phyloP scores from a whole-genome alignment of 2,888 invertebrate genomes.

The Cosmopolites sordidus region DNA sequence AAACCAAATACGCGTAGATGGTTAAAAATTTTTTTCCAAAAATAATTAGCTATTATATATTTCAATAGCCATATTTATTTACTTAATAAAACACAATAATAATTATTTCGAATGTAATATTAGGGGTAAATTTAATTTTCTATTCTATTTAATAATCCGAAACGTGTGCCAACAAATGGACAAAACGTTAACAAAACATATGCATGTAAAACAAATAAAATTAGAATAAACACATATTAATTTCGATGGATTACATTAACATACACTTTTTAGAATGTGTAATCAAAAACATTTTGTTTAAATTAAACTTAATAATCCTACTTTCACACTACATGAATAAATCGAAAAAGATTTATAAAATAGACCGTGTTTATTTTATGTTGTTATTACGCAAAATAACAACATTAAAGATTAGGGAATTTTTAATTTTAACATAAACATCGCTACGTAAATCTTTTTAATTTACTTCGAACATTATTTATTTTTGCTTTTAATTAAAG shows the following conservation, averaged over 20 bases:
- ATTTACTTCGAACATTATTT: slow-evolving; percentile 16
- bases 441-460: slow-evolving; percentile 13
- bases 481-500: slow-evolving; percentile 14
- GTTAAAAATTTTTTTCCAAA: slow-evolving; percentile 17
- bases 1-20: slow-evolving; percentile 19
- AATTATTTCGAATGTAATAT: slow-evolving; percentile 29
- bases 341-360: slow-evolving; percentile 22
- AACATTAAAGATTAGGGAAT: slow-evolving; percentile 15
- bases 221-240: slow-evolving; percentile 31
- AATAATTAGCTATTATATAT: slow-evolving; percentile 27
- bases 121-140: slow-evolving; percentile 31
- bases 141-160: slow-evolving; percentile 31
- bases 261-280: slow-evolving; percentile 27
- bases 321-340: slow-evolving; percentile 19
- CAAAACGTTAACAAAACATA: slow-evolving; percentile 33
- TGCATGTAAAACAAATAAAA: slow-evolving; percentile 31
- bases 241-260: slow-evolving; percentile 30
- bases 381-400: slow-evolving; percentile 15
- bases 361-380: slow-evolving; percentile 13
- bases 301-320: slow-evolving; percentile 26
- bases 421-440: slow-evolving; percentile 18
- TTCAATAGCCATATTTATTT: slow-evolving; percentile 26
- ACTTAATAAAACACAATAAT: slow-evolving; percentile 30
- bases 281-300: slow-evolving; percentile 27
- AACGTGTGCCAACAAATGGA: slow-evolving; percentile 32